Conservation (phyloP, 2,797 vertebrate species). For the Anomalospiza imberbis region DNA sequence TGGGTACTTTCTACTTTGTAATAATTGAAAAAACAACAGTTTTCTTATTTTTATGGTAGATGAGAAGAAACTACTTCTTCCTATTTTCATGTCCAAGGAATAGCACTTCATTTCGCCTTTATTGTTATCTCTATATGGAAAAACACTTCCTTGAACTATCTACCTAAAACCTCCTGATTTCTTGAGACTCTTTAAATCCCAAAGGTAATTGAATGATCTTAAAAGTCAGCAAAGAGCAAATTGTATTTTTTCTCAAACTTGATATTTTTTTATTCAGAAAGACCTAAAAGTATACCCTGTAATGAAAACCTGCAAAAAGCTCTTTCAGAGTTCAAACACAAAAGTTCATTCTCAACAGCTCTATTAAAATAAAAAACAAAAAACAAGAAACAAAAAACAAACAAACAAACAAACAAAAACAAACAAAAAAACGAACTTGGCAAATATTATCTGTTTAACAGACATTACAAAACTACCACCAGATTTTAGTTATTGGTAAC, state of each 20-base stretch:
- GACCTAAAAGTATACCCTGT: neutral
- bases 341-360: neutral
- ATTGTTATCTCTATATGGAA: neutral
- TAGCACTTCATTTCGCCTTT: neutral
- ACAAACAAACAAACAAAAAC: no score
- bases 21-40: neutral
- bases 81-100: neutral
- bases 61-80: neutral
- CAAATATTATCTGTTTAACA: neutral
- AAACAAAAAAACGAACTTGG: neutral
- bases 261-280: neutral
- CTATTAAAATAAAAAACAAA: neutral
- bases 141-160: neutral
- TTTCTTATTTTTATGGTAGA: neutral
- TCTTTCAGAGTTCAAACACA: neutral
- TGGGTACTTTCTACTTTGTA: neutral
- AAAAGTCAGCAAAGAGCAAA: neutral
- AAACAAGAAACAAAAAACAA: no score
- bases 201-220: neutral
- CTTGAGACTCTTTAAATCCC: neutral
- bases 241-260: neutral
- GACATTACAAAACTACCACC: neutral
- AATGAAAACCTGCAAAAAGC: neutral
- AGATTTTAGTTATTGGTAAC: neutral
- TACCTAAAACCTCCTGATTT: neutral